Evolutionary conservation across 2,888 invertebrate genomes (phyloP).

Genomic region (Cylindroiulus punctatus): DNA sequence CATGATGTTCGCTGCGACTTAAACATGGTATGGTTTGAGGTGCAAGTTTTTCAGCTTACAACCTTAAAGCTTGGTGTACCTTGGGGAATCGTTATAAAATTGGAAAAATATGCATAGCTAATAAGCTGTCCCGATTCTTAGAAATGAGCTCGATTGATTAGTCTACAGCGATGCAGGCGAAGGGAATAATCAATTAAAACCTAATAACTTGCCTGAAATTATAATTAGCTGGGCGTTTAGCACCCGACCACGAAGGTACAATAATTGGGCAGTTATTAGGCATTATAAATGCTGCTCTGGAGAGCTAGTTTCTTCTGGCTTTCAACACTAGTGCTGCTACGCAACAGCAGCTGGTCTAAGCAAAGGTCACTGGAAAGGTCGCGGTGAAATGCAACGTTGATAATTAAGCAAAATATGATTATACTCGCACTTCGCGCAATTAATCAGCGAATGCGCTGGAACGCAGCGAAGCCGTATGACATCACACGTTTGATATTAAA

Average conservation of each 20-base stretch:
- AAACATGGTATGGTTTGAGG: too few species aligned
- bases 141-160: not conserved
- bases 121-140: not conserved
- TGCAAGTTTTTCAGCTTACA: too few species aligned
- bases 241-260: not conserved
- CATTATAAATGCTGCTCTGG: constrained; percentile 31
- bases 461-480: not conserved
- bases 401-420: constrained; percentile 38
- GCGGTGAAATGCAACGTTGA: constrained; percentile 29
- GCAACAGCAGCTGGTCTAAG: constrained; percentile 1
- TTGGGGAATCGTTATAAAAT: too few species aligned
- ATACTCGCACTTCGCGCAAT: constrained; percentile 27
- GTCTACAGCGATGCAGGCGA: not conserved
- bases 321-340: not conserved
- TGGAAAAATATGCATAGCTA: not conserved
- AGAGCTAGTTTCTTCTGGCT: not conserved
- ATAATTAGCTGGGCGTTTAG: not conserved
- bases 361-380: constrained; percentile 14
- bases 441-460: constrained; percentile 19
- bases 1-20: too few species aligned
- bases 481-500: not conserved
- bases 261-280: constrained; percentile 10
- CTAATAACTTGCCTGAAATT: not conserved
- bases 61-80: too few species aligned
- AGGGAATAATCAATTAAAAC: constrained; percentile 9